Conservation (phyloP, 2,888 invertebrate species). For the Yponomeuta evonymella region DNA sequence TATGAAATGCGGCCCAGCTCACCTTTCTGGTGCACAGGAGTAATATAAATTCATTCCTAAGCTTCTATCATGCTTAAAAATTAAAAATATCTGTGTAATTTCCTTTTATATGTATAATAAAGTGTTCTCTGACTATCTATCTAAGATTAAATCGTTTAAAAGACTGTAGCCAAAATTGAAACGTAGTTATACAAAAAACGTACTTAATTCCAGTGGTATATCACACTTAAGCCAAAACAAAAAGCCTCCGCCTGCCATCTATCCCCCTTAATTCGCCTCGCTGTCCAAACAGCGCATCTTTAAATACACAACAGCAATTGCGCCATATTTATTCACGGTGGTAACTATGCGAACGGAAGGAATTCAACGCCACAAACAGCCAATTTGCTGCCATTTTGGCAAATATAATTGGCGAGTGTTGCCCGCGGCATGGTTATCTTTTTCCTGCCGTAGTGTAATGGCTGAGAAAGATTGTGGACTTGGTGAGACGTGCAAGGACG, state of each 20-base stretch:
- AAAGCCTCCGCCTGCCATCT: background rate
- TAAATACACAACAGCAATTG: slow-evolving; percentile 1
- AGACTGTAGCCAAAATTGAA: too few species aligned
- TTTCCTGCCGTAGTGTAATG: slow-evolving; percentile 11
- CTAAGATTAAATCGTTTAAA: too few species aligned
- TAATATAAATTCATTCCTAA: too few species aligned
- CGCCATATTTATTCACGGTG: background rate
- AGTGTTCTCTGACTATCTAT: too few species aligned
- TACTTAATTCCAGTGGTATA: background rate
- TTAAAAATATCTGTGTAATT: too few species aligned
- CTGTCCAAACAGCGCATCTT: slow-evolving; percentile 1
- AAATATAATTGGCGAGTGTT: slow-evolving; percentile 20
- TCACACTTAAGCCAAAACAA: slow-evolving; percentile 1
- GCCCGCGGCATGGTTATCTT: slow-evolving; percentile 15
- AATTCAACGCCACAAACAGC: slow-evolving; percentile 17
- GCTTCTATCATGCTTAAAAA: too few species aligned
- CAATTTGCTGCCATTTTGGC: slow-evolving; percentile 20
- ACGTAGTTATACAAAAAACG: background rate
- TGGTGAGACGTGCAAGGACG: background rate
- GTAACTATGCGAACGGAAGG: slow-evolving; percentile 21
- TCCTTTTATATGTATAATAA: too few species aligned
- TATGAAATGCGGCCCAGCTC: too few species aligned
- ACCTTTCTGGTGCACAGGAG: too few species aligned
- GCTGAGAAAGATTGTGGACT: background rate
- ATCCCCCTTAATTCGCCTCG: background rate